These are phyloP conservation scores for Emys orbicularis DNA, from an alignment of 2,797 vertebrate genomes.

Conservation along the genomic window DNA sequence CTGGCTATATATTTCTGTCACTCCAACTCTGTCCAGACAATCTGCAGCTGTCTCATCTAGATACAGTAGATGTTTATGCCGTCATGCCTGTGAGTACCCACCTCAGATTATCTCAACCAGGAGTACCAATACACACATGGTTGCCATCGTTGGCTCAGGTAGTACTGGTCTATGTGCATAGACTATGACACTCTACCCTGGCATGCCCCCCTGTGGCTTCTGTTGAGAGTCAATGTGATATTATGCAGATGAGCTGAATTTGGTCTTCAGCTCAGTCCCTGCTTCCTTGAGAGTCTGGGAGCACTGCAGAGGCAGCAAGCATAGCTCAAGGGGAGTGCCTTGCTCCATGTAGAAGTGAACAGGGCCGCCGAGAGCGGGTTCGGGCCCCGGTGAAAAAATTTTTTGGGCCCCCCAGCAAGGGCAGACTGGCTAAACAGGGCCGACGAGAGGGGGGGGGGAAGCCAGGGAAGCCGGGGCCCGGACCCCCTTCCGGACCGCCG, in stretches of 20 bases:
- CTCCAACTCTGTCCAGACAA: not conserved
- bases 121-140: not conserved
- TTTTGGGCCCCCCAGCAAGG: too few relatives aligned
- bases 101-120: not conserved
- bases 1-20: not conserved
- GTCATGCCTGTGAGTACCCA: rapidly evolving
- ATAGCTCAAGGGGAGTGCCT: not conserved
- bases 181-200: not conserved
- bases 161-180: not conserved
- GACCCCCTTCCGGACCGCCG: too few relatives aligned
- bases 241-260: rapidly evolving
- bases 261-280: not conserved
- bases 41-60: not conserved
- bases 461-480: too few relatives aligned
- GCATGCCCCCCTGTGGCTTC: not conserved
- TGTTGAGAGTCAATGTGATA: not conserved
- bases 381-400: too few relatives aligned
- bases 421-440: too few relatives aligned
- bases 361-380: not conserved
- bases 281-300: not conserved
- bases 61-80: not conserved
- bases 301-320: not conserved
- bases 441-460: too few relatives aligned
- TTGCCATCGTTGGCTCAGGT: rapidly evolving
- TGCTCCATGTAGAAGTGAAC: rapidly evolving